Base-by-base conservation (phyloP, 2,888 invertebrate genomes). In the Pterostichus madidus region DNA sequence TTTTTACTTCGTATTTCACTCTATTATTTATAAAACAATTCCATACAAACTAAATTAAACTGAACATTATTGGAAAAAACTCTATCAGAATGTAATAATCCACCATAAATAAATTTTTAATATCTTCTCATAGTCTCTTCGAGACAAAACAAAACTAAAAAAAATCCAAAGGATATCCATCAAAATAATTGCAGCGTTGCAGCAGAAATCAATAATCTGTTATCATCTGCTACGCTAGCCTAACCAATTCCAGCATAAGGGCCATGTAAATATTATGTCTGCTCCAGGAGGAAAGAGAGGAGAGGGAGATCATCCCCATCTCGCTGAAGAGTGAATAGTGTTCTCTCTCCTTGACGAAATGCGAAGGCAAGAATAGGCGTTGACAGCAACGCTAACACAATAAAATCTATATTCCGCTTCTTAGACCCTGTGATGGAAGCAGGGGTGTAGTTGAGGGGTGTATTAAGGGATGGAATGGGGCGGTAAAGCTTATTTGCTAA, bases 331-430 rank as follows among this genome's bases (percentile, higher is more conserved):
- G 49, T 24, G 61, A 79, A 49, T 75, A 39, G 39, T 39, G 5
- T 0, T 39, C 39, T 8, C 39, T 39, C 39, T 39, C 8, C 39
- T 39, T 17, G 32, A 10, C 49, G 52, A 59, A 31, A 59, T 5
- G 31, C 49, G 46, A 61, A 44, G 46, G 44, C 46, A 46, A 61
- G 46, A 79, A 64, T 79, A 75, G 75, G 46, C 75, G 75, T n/a
- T 31, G 78, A 44, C 78, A 79, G 59, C 39, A 44, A 31, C 31
- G 71, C 24, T 79, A 79, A 79, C 64, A 79, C 78, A 79, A 79
- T 79, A 79, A 79, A 79, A 79, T 79, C 78, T 61, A 79, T 79
- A 64, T 79, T 79, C 78, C 56, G 39, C 56, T 59, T 78, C 59
- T 78, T 31, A 59, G 32, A 35, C 35, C n/a, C 5, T 32, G 59